These are phyloP conservation scores for Calcarius lapponicus DNA, from an alignment of 2,797 vertebrate genomes.

Conservation along the genomic window DNA sequence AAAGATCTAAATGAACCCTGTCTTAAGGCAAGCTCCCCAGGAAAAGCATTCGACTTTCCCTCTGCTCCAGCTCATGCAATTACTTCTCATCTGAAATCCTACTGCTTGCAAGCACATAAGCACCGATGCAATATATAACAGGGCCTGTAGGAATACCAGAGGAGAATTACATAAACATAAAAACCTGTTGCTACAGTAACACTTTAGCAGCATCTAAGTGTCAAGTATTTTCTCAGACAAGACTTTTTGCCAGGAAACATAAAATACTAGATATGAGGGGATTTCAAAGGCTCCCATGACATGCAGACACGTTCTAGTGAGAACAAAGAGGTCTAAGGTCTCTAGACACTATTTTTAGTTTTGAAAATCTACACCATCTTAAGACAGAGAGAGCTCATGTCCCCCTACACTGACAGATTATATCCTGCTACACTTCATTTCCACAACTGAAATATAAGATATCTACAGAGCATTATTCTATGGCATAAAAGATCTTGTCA, in stretches of 20 bases:
- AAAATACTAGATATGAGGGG: background rate
- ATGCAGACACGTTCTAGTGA: background rate
- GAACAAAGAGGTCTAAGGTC: background rate
- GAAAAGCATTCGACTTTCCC: background rate
- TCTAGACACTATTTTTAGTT: background rate
- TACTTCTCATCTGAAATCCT: background rate
- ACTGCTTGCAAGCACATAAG: background rate
- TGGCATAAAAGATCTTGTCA: background rate
- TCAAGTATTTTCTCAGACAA: background rate
- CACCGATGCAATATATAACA: background rate
- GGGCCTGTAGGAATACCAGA: background rate
- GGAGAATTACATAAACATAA: background rate
- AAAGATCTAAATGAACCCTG: background rate
- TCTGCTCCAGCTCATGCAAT: background rate
- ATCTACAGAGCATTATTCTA: background rate
- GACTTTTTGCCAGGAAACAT: background rate
- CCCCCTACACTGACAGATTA: background rate
- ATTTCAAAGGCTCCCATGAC: background rate
- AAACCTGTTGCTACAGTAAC: background rate
- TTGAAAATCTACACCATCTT: background rate
- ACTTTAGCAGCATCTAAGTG: background rate
- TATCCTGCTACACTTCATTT: background rate
- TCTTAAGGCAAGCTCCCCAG: background rate
- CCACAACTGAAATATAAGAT: background rate
- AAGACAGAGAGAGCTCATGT: background rate